phyloP scores from a whole-genome alignment of 2,888 invertebrate species.

The Rhagonycha fulva region DNA sequence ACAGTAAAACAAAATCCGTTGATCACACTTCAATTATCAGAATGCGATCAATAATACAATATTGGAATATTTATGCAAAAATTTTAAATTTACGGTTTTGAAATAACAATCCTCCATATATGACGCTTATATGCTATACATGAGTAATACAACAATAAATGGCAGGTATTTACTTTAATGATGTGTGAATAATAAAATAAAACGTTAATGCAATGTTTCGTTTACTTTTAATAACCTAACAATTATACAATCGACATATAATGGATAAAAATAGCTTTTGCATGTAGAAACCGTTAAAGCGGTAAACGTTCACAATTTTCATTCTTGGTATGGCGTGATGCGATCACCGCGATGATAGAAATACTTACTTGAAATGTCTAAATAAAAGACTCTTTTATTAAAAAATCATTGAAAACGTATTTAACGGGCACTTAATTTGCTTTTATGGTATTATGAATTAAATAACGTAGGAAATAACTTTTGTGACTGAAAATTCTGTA shows the following conservation, averaged over 20 bases:
- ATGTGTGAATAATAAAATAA: not conserved
- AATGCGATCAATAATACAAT: too few species aligned
- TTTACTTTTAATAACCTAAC: not conserved
- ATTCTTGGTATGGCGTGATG: not conserved
- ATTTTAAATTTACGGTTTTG: too few species aligned
- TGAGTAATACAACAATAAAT: not conserved
- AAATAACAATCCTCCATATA: too few species aligned
- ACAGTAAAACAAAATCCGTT: too few species aligned
- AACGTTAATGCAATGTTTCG: not conserved
- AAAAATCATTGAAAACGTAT: not conserved
- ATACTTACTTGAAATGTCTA: not conserved
- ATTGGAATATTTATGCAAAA: too few species aligned
- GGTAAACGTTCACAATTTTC: not conserved
- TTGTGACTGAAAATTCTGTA: not conserved
- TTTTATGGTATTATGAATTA: not conserved
- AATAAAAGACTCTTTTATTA: not conserved
- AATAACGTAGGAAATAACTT: not conserved
- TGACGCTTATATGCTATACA: not conserved
- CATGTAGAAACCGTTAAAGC: not conserved
- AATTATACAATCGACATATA: not conserved
- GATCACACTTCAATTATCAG: too few species aligned
- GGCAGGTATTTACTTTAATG: not conserved
- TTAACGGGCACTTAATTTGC: not conserved
- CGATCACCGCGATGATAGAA: not conserved
- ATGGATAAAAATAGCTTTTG: not conserved